phyloP scores from a whole-genome alignment of 2,888 invertebrate species.

The Galerucella calmariensis region DNA sequence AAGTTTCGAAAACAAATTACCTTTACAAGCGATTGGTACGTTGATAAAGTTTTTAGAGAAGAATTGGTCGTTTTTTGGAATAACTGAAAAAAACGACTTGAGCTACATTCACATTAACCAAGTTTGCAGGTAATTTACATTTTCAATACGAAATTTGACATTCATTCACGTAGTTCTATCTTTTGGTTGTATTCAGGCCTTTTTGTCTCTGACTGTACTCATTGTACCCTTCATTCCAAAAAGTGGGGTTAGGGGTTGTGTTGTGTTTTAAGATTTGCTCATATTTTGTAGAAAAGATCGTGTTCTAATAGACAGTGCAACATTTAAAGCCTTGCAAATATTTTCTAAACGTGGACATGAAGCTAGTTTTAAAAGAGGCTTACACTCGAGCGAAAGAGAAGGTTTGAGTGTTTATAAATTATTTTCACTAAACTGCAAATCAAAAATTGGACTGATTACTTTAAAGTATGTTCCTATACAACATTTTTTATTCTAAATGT shows the following conservation, averaged over 20 bases:
- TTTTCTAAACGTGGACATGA: conserved; percentile 80
- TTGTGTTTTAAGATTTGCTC: not conserved
- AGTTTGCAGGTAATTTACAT: conserved; percentile 69
- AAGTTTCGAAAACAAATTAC: conserved; percentile 72
- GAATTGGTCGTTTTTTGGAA: conserved; percentile 66
- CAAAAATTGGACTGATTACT: conserved; percentile 73
- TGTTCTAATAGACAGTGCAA: conserved; percentile 77
- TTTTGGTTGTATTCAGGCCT: too few relatives aligned
- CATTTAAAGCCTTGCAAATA: conserved; percentile 81
- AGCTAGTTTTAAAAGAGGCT: conserved; percentile 77
- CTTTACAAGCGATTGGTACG: conserved; percentile 78
- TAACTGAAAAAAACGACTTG: conserved; percentile 64
- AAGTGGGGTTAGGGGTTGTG: too few relatives aligned
- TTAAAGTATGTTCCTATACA: conserved; percentile 68
- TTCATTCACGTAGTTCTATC: too few relatives aligned
- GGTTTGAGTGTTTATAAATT: conserved; percentile 79
- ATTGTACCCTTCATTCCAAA: too few relatives aligned
- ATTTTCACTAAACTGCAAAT: conserved; percentile 73
- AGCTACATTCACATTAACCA: conserved; percentile 69
- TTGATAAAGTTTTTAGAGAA: conserved; percentile 77
- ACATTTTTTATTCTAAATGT: not conserved
- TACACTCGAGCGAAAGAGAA: conserved; percentile 71
- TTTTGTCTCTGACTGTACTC: too few relatives aligned
- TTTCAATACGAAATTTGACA: too few relatives aligned
- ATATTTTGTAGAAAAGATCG: conserved; percentile 70